Evolutionary conservation across 2,888 invertebrate genomes (phyloP).

Genomic region (Pseudococcus jackbeardsleyi): DNA sequence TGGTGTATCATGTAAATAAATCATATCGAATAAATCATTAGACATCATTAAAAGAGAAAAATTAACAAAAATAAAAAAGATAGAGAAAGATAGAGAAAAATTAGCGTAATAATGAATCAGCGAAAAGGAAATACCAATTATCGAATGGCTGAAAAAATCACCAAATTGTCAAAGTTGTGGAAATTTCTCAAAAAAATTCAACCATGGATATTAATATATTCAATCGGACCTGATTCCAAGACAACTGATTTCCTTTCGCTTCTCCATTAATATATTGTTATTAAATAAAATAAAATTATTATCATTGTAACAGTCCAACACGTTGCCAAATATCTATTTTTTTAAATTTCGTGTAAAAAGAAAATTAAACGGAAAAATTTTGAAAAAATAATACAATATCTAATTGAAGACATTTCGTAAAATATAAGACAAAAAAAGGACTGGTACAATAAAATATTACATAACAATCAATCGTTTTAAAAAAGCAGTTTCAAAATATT

Average conservation of each 20-base stretch:
- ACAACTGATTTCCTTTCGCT: background rate
- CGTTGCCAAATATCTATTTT: background rate
- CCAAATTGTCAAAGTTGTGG: background rate
- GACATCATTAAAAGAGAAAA: background rate
- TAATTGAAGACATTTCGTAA: too few relatives aligned
- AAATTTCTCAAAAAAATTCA: background rate
- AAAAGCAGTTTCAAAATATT: conserved; percentile 32
- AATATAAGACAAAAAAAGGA: background rate
- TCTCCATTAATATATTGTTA: conserved; percentile 1
- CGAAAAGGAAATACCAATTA: background rate
- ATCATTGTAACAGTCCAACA: background rate
- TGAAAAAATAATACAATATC: background rate
- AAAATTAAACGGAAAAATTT: background rate
- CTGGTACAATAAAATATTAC: conserved; percentile 1
- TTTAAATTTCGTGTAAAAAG: background rate
- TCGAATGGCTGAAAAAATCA: background rate
- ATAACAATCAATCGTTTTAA: background rate
- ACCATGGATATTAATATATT: too few relatives aligned
- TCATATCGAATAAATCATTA: conserved; percentile 37
- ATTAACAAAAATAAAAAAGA: conserved; percentile 22
- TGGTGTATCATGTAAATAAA: conserved; percentile 47
- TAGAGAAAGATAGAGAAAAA: conserved; percentile 18
- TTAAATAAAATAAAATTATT: background rate
- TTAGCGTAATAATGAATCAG: background rate
- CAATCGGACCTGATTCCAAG: background rate